phyloP scores from a whole-genome alignment of 2,888 invertebrate genomes.

The Caenorhabditis imperialis region DNA sequence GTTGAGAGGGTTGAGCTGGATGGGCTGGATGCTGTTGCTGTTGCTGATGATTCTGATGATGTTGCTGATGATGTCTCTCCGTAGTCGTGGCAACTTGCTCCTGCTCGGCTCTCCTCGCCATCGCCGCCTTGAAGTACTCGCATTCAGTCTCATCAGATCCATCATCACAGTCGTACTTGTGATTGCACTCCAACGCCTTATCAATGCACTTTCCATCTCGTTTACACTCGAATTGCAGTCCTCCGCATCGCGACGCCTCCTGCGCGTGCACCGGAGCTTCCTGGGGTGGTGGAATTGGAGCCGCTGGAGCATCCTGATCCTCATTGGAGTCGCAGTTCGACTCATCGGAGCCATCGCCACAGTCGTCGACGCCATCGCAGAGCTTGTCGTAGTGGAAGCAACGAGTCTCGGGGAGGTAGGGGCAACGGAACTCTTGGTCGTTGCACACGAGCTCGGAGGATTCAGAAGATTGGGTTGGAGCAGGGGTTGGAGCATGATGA shows the following conservation, averaged over 20 bases:
- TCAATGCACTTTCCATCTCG: conserved; percentile 84
- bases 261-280: conserved; percentile 18
- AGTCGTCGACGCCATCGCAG: conserved; percentile 83
- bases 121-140: conserved; percentile 74
- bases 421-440: conserved; percentile 72
- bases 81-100: conserved; percentile 30
- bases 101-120: conserved; percentile 44
- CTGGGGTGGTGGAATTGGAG: conserved; percentile 19
- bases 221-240: conserved; percentile 43
- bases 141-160: conserved; percentile 92
- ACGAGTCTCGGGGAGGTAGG: conserved; percentile 61
- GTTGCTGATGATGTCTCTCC: conserved; percentile 9
- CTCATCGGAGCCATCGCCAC: conserved; percentile 89
- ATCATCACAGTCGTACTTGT: conserved; percentile 82
- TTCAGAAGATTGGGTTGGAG: conserved; percentile 6
- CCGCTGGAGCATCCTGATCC: conserved; percentile 39
- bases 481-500: conserved; percentile 12
- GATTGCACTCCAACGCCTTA: conserved; percentile 86
- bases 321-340: conserved; percentile 65
- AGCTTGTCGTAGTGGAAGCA: conserved; percentile 88
- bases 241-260: conserved; percentile 13
- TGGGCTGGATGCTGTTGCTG: conserved; percentile 37
- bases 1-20: conserved; percentile 18
- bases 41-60: conserved; percentile 13
- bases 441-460: conserved; percentile 56